Evolutionary conservation across 1,140 invertebrate genomes (phyloP).

Genomic region (Drosophila trapezifrons): DNA sequence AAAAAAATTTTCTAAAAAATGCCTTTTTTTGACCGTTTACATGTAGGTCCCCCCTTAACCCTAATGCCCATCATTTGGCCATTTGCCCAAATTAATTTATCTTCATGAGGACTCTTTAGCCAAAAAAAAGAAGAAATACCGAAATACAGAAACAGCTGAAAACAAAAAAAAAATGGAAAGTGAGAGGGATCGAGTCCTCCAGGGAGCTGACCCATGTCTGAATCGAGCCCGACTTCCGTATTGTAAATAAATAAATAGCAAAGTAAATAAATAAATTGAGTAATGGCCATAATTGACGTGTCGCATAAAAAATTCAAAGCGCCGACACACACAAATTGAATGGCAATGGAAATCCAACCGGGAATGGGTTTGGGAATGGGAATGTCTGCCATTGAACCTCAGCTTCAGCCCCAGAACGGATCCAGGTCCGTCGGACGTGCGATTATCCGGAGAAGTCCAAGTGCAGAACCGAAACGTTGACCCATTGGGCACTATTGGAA

Average conservation of each 20-base stretch:
- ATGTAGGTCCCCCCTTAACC: no score
- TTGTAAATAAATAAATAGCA: constrained; percentile 65
- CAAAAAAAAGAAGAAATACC: neutral
- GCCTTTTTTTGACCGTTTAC: no score
- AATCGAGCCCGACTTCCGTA: constrained; percentile 13
- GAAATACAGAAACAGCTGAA: neutral
- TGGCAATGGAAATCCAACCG: constrained; percentile 12
- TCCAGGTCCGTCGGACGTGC: constrained; percentile 11
- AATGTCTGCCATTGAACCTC: constrained; percentile 48
- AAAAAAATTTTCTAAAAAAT: no score
- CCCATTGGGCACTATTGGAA: neutral
- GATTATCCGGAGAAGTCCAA: constrained; percentile 12
- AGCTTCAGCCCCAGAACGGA: constrained; percentile 4
- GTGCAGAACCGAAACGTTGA: constrained; percentile 10
- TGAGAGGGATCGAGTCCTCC: constrained; percentile 3
- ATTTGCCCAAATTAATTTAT: constrained; percentile 73
- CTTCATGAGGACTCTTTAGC: constrained; percentile 38
- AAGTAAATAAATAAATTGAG: constrained; percentile 80
- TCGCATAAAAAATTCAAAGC: constrained; percentile 62
- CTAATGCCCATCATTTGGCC: constrained; percentile 59
- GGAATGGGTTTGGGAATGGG: constrained; percentile 10
- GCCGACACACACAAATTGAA: constrained; percentile 58
- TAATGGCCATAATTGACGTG: constrained; percentile 78
- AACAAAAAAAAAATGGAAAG: no score
- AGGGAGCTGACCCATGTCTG: constrained; percentile 35